Percentiles rank a stretch among this genome's conserved stretches.
These are phyloP conservation scores for Eulemur rufifrons DNA, from an alignment of 2,113 vertebrate species.

Conservation along the genomic window DNA sequence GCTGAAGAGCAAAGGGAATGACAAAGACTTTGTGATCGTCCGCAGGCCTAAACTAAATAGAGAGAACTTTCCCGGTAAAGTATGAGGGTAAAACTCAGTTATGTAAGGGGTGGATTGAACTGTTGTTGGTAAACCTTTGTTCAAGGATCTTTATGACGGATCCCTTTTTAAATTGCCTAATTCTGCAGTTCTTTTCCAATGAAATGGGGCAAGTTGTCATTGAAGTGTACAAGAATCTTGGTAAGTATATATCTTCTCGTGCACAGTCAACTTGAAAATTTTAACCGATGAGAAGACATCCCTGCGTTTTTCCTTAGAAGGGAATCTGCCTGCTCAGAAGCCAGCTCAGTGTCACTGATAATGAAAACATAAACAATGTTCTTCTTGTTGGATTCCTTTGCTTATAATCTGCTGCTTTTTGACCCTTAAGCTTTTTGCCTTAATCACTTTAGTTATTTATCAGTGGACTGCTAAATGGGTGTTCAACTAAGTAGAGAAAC, in stretches of 20 bases:
- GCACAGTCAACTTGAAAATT: background rate
- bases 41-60: slow-evolving; percentile 84
- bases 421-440: background rate
- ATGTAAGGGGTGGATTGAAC: background rate
- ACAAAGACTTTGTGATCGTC: slow-evolving; percentile 87
- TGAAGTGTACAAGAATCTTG: background rate
- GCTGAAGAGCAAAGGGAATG: slow-evolving; percentile 82
- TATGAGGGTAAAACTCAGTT: background rate
- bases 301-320: slow-evolving; percentile 35
- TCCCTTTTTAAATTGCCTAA: background rate
- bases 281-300: slow-evolving; percentile 36
- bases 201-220: background rate
- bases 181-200: slow-evolving; percentile 37
- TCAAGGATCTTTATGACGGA: background rate
- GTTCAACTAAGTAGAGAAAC: background rate
- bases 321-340: slow-evolving; percentile 12
- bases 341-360: background rate
- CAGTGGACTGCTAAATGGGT: background rate
- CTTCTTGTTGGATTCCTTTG: background rate
- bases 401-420: background rate
- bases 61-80: slow-evolving; percentile 81
- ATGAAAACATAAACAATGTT: background rate
- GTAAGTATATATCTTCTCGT: background rate
- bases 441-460: background rate
- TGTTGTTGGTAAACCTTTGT: background rate